These are phyloP conservation scores for Muscicapa striata DNA, from an alignment of 2,797 vertebrate species.

Conservation along the genomic window DNA sequence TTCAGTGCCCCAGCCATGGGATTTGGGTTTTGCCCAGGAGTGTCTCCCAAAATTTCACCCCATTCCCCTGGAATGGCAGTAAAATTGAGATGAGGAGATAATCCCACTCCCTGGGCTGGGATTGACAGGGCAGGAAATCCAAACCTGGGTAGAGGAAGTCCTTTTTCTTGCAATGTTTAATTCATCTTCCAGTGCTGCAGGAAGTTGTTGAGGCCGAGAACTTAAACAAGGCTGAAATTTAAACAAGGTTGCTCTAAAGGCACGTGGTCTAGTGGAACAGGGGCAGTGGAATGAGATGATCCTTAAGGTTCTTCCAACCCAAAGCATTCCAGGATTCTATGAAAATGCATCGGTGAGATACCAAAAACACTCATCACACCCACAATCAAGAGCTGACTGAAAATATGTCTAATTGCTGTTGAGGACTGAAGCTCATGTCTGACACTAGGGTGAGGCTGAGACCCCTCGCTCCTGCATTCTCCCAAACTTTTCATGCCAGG, in stretches of 20 bases:
- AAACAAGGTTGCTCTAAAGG: not conserved
- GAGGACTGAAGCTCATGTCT: not conserved
- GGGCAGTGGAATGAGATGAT: accelerated
- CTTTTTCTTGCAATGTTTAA: not conserved
- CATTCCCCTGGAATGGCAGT: not conserved
- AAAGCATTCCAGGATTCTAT: not conserved
- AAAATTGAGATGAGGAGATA: accelerated
- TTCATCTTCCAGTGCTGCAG: not conserved
- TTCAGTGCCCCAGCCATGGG: accelerated
- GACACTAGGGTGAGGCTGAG: not conserved
- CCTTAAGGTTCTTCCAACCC: not conserved
- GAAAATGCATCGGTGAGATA: not conserved
- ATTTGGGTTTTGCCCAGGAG: not conserved
- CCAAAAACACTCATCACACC: accelerated
- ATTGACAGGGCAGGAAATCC: not conserved
- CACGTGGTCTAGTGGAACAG: not conserved
- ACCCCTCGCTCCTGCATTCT: accelerated
- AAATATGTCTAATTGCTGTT: not conserved
- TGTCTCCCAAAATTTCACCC: not conserved
- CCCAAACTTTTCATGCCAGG: not conserved
- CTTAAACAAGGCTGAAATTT: not conserved
- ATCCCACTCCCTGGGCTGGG: accelerated
- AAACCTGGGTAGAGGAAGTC: not conserved
- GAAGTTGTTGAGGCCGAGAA: not conserved
- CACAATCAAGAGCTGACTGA: not conserved